Conservation (phyloP, 2,797 vertebrate genomes). For the Rachycentron canadum region DNA sequence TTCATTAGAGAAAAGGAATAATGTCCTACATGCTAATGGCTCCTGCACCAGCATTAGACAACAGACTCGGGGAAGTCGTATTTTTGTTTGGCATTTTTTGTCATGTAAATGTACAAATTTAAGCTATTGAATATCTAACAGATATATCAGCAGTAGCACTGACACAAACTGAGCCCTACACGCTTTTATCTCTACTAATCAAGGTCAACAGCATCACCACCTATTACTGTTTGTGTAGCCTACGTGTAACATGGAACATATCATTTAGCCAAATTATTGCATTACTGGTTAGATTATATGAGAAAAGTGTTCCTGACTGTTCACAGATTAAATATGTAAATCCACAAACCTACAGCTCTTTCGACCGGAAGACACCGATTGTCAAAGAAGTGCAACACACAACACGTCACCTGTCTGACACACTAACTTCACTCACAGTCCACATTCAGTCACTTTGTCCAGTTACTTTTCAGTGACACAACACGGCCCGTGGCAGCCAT, state of each 20-base stretch:
- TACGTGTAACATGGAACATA: background rate
- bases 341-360: slow-evolving; percentile 34
- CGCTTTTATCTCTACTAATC: background rate
- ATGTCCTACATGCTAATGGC: background rate
- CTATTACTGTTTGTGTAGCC: background rate
- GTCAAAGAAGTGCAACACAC: slow-evolving; percentile 76
- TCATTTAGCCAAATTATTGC: slow-evolving; percentile 37
- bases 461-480: slow-evolving; percentile 27
- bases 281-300: background rate
- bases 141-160: background rate
- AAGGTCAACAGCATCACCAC: background rate
- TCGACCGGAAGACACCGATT: slow-evolving; percentile 80
- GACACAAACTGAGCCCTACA: background rate
- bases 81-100: background rate
- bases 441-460: slow-evolving; percentile 5
- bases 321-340: background rate
- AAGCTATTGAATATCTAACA: background rate
- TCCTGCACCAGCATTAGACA: background rate
- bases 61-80: background rate
- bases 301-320: slow-evolving; percentile 21
- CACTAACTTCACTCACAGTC: slow-evolving; percentile 8
- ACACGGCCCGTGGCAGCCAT: background rate
- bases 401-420: slow-evolving; percentile 30
- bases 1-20: background rate
- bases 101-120: background rate